A percentile compares a stretch with the other conserved stretches of the same genome.
Evolutionary conservation across 2,888 invertebrate species (phyloP).

Genomic region (Thymelicus sylvestris): DNA sequence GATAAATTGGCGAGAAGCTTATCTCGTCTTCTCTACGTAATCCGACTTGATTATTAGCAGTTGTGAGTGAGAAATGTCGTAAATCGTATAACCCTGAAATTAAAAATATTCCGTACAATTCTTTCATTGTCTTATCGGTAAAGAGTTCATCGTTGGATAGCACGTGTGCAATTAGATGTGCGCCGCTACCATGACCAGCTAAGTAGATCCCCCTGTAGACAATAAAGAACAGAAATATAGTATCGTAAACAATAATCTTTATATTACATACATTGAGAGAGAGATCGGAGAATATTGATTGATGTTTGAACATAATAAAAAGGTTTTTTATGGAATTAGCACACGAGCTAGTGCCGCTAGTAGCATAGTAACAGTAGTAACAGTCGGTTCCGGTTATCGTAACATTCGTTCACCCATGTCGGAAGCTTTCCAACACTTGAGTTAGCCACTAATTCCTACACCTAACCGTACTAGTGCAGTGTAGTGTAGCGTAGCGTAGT

Average conservation of each 20-base stretch:
- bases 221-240: background rate
- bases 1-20: conserved; percentile 11
- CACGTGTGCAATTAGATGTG: conserved; percentile 6
- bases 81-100: conserved; percentile 18
- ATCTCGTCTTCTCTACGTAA: conserved; percentile 1
- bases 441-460: too few species aligned
- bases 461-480: too few species aligned
- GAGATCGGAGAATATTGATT: too few species aligned
- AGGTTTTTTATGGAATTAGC: background rate
- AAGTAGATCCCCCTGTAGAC: conserved; percentile 11
- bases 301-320: too few species aligned
- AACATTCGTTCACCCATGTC: too few species aligned
- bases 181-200: conserved; percentile 20
- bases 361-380: too few species aligned
- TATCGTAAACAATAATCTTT: too few species aligned
- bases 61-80: background rate
- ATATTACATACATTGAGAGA: too few species aligned
- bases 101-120: conserved; percentile 3
- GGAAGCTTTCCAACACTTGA: too few species aligned
- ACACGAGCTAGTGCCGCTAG: too few species aligned
- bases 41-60: background rate
- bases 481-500: too few species aligned
- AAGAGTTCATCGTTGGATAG: background rate
- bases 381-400: too few species aligned
- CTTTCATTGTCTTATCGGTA: background rate